Conservation (phyloP, 2,888 invertebrate species). For the Cephus pulcher region DNA sequence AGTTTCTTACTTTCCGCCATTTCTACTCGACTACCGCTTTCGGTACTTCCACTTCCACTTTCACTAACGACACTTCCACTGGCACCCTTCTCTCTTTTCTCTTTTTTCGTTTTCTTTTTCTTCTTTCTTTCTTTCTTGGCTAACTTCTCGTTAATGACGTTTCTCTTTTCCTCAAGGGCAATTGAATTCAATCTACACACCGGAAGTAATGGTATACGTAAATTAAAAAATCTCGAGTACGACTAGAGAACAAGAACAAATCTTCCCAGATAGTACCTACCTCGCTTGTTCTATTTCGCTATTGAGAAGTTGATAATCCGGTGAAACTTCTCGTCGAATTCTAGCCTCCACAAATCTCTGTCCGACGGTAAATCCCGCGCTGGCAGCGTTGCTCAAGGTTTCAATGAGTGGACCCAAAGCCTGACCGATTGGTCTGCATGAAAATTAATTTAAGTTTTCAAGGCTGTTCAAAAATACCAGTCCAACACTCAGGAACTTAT, state of each 20-base stretch:
- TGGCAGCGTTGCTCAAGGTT: conserved; percentile 68
- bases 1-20: conserved; percentile 55
- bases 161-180: conserved; percentile 76
- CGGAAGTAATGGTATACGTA: background rate
- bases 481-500: background rate
- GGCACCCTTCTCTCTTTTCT: conserved; percentile 63
- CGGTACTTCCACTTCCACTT: conserved; percentile 52
- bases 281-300: conserved; percentile 81
- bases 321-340: conserved; percentile 70
- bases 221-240: background rate
- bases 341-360: conserved; percentile 67
- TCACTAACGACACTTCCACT: conserved; percentile 49
- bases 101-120: conserved; percentile 76
- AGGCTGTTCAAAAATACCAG: background rate
- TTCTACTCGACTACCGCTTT: conserved; percentile 53
- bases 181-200: conserved; percentile 71
- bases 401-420: conserved; percentile 71
- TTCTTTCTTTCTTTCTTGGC: conserved; percentile 79
- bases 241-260: background rate
- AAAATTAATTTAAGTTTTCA: background rate
- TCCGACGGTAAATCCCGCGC: conserved; percentile 63
- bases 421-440: conserved; percentile 70
- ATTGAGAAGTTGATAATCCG: conserved; percentile 79
- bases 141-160: conserved; percentile 78
- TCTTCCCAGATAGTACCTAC: conserved; percentile 58